Percentiles rank a stretch among this genome's conserved stretches.
These are phyloP conservation scores for Schrankia costaestrigalis DNA, from an alignment of 2,888 invertebrate species.

Conservation along the genomic window DNA sequence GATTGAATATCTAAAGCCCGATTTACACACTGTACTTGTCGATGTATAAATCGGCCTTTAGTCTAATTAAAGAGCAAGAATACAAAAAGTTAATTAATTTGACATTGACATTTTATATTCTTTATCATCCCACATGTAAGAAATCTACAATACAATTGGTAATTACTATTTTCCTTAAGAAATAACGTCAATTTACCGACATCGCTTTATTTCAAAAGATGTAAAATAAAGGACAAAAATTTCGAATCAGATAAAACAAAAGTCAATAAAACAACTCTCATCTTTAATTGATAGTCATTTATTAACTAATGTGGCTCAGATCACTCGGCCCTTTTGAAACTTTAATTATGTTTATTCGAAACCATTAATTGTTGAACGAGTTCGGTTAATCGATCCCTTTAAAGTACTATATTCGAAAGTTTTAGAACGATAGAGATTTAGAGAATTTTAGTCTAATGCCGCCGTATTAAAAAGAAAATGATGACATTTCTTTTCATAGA, in stretches of 20 bases:
- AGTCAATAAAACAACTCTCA: conserved; percentile 21
- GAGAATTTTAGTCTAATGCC: conserved; percentile 40
- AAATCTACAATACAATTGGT: no score
- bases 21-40: no score
- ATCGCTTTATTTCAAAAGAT: no score
- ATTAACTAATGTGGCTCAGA: conserved; percentile 57
- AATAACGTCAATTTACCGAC: no score
- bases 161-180: no score
- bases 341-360: conserved; percentile 74
- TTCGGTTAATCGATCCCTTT: conserved; percentile 59
- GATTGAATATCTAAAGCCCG: no score
- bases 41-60: no score
- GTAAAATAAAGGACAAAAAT: conserved; percentile 22
- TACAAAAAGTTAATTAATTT: no score
- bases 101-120: no score
- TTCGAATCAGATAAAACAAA: conserved; percentile 37
- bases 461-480: conserved; percentile 37
- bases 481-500: conserved; percentile 46
- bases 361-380: conserved; percentile 66
- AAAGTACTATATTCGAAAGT: conserved; percentile 41
- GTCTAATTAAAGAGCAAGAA: no score
- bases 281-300: conserved; percentile 67
- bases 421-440: conserved; percentile 29
- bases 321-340: conserved; percentile 70
- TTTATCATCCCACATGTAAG: no score